Evolutionary conservation across 2,888 invertebrate species (phyloP), one percentile per base, ranked within the genome.

Genomic region (Eubasilissa splendida): DNA sequence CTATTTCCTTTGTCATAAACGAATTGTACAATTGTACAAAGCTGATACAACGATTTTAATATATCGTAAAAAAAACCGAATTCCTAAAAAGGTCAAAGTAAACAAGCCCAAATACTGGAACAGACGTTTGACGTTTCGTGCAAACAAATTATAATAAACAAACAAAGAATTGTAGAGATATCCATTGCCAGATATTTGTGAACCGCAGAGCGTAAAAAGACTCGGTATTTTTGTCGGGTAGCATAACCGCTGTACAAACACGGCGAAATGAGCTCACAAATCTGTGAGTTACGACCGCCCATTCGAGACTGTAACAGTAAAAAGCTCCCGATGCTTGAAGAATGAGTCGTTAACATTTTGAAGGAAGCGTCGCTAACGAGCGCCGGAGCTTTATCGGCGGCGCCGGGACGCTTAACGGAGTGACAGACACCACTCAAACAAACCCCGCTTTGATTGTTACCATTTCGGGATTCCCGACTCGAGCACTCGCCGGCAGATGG

Each of bases 291-390:
- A 73, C 58, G 71, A 73, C 71, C 71, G 33, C 54, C 54, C 71
- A 73, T 56, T 54, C 22, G 22, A 10, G 42, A 50, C 50, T 50
- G 33, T 33, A 14, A 33, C 42, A 73, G 71, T 73, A 73, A 73
- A 79, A 58, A 79, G 75, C 75, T 73, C 73, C 66, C 79, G 75
- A 79, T 75, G 79, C 63, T 53, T 75, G 75, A 79, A 75, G 75
- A 79, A 73, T 73, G 71, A 73, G 71, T 78, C 80, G 80, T 81
- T 81, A 81, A 81, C 80, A 81, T 81, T 80, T 81, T 74, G 80
- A 71, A 80, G 80, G 76, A 76, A 76, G 76, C 76, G 80, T 74
- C 77, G 70, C 77, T 81, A 81, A 81, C 80, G 80, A 81, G 80
- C 76, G 71, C 71, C 42, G 71, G 14, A 53, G 73, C 63, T 54